phyloP scores from a whole-genome alignment of 2,888 invertebrate genomes.

The Sphaerophoria taeniata region DNA sequence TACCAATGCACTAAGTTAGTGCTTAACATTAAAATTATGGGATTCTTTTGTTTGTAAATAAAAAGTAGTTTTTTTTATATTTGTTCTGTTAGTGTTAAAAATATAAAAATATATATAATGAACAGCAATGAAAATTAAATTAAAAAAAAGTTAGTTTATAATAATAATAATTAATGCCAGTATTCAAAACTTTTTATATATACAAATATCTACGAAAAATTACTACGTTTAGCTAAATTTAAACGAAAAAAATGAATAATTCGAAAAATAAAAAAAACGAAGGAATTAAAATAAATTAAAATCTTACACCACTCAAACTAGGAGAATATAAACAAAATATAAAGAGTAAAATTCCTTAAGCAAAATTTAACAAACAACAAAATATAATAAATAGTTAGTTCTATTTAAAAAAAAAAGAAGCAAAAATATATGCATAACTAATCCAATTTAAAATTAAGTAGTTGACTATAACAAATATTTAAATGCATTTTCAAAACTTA shows the following conservation, averaged over 20 bases:
- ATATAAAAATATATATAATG: slow-evolving; percentile 28
- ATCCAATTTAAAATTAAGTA: slow-evolving; percentile 72
- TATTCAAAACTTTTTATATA: slow-evolving; percentile 72
- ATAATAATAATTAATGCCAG: slow-evolving; percentile 69
- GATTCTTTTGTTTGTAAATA: slow-evolving; percentile 62
- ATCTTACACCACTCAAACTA: slow-evolving; percentile 66
- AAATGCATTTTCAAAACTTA: slow-evolving; percentile 69
- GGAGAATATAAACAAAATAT: slow-evolving; percentile 45
- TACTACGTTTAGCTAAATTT: slow-evolving; percentile 54
- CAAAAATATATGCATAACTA: slow-evolving; percentile 60
- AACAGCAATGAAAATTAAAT: slow-evolving; percentile 51
- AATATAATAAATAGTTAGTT: slow-evolving; percentile 65
- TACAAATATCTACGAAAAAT: slow-evolving; percentile 64
- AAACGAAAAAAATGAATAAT: slow-evolving; percentile 41
- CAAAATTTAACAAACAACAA: slow-evolving; percentile 32
- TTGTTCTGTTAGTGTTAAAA: slow-evolving; percentile 46
- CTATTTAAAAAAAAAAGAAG: slow-evolving; percentile 42
- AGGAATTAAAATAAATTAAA: slow-evolving; percentile 54
- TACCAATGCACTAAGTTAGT: slow-evolving; percentile 72
- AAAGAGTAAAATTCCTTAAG: slow-evolving; percentile 49
- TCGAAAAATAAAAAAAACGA: slow-evolving; percentile 47
- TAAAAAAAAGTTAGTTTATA: slow-evolving; percentile 48
- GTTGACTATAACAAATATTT: slow-evolving; percentile 67
- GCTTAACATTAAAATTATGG: slow-evolving; percentile 52
- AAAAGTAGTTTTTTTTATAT: slow-evolving; percentile 24